Percentiles rank a stretch among this genome's conserved stretches.
Evolutionary conservation across 2,888 invertebrate species (phyloP).

Genomic region (Diaphora mendica): DNA sequence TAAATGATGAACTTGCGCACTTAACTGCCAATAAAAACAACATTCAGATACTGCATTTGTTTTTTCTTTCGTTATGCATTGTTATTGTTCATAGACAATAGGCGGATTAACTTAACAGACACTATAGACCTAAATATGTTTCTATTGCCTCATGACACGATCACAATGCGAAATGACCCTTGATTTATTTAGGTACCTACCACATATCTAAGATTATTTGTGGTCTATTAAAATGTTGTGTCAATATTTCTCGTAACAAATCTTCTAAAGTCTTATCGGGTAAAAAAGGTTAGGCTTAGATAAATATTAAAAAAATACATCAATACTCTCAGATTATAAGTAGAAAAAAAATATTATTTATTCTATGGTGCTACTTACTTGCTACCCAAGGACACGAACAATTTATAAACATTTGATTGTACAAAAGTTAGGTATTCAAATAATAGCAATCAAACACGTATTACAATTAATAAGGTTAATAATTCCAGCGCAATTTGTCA

Average conservation of each 20-base stretch:
- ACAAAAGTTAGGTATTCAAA: not conserved
- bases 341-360: not conserved
- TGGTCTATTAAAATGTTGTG: not conserved
- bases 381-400: not conserved
- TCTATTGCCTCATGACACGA: slow-evolving; percentile 4
- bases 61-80: slow-evolving; percentile 17
- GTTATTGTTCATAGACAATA: slow-evolving; percentile 18
- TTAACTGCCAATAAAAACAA: slow-evolving; percentile 23
- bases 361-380: not conserved
- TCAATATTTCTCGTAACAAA: not conserved
- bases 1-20: slow-evolving; percentile 12
- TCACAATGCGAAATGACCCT: slow-evolving; percentile 9
- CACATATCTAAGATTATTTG: not conserved
- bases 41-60: slow-evolving; percentile 19
- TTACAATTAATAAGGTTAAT: slow-evolving; percentile 1
- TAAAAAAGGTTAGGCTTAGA: not conserved
- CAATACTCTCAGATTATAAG: not conserved
- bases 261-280: not conserved
- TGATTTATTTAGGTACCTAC: slow-evolving; percentile 2
- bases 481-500: not conserved
- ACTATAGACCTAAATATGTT: not conserved
- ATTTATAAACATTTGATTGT: not conserved
- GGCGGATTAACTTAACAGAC: slow-evolving; percentile 14
- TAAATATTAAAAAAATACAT: not conserved
- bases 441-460: not conserved